phyloP scores from a whole-genome alignment of 2,113 vertebrate species.

The Paraplagusia blochii region DNA sequence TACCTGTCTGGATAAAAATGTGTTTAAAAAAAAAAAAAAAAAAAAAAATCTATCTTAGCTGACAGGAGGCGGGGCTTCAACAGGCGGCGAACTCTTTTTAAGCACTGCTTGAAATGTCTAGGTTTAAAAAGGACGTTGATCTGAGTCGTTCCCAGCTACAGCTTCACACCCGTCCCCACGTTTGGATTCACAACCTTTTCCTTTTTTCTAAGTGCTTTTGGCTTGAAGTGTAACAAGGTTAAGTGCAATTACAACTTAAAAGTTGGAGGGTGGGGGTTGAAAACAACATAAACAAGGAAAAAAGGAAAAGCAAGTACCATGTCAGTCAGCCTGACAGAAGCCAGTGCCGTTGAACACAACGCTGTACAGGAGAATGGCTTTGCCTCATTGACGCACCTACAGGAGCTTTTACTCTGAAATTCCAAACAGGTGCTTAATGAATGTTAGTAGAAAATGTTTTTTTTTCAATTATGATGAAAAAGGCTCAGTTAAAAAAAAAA shows the following conservation, averaged over 20 bases:
- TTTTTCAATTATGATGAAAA: constrained; percentile 63
- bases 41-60: neutral
- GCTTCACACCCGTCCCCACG: constrained; percentile 37
- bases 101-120: constrained; percentile 42
- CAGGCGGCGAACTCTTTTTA: constrained; percentile 49
- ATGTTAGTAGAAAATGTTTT: constrained; percentile 75
- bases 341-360: constrained; percentile 46
- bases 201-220: constrained; percentile 75
- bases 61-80: neutral
- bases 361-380: constrained; percentile 62
- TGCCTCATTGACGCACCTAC: constrained; percentile 71
- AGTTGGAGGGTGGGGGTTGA: constrained; percentile 22
- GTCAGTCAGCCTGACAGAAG: constrained; percentile 63
- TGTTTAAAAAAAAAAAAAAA: too few relatives aligned
- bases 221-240: constrained; percentile 67
- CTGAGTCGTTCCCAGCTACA: constrained; percentile 42
- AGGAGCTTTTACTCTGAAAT: constrained; percentile 47
- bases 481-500: constrained; percentile 72
- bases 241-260: constrained; percentile 78
- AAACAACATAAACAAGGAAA: too few relatives aligned
- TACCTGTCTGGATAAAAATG: too few relatives aligned
- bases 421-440: constrained; percentile 50
- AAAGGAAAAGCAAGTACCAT: constrained; percentile 65
- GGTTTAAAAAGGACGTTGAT: constrained; percentile 32
- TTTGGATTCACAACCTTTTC: constrained; percentile 36